Evolutionary conservation across 2,888 invertebrate species (phyloP).

Genomic region (Zaprionus obscuricornis): DNA sequence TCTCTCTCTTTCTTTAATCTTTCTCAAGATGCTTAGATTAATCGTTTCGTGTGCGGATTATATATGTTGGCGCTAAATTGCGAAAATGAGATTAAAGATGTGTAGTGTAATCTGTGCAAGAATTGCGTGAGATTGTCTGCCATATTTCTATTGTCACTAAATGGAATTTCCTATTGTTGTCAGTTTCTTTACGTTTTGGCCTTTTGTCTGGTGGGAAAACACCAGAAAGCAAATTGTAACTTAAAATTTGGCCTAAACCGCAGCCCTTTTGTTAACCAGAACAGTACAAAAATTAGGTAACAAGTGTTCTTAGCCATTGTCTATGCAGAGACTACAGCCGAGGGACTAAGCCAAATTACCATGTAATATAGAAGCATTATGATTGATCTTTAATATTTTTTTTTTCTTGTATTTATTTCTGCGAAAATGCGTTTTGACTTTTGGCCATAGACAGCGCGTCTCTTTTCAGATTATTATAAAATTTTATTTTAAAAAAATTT

Average conservation of each 20-base stretch:
- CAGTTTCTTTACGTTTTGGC: no score
- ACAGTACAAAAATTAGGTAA: conserved; percentile 19
- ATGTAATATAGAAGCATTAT: conserved; percentile 67
- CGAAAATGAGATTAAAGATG: conserved; percentile 67
- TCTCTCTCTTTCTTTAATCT: conserved; percentile 1
- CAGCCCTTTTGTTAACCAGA: conserved; percentile 26
- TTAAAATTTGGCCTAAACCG: no score
- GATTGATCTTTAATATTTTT: conserved; percentile 28
- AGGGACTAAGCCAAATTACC: conserved; percentile 56
- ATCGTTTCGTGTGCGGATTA: conserved; percentile 76
- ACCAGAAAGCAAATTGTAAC: not conserved
- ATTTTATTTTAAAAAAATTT: no score
- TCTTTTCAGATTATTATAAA: conserved; percentile 22
- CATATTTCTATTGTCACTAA: conserved; percentile 35
- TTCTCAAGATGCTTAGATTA: no score
- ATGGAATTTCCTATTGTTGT: conserved; percentile 2
- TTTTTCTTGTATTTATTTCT: conserved; percentile 39
- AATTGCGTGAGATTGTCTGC: conserved; percentile 54
- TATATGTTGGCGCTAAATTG: conserved; percentile 79
- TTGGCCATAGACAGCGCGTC: conserved; percentile 41
- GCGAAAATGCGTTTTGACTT: conserved; percentile 34
- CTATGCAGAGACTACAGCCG: conserved; percentile 13
- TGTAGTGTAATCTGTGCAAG: conserved; percentile 27
- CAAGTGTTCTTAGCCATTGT: conserved; percentile 33
- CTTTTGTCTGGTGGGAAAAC: conserved; percentile 42